phyloP scores from a whole-genome alignment of 2,797 vertebrate species.

The Acanthopagrus latus region DNA sequence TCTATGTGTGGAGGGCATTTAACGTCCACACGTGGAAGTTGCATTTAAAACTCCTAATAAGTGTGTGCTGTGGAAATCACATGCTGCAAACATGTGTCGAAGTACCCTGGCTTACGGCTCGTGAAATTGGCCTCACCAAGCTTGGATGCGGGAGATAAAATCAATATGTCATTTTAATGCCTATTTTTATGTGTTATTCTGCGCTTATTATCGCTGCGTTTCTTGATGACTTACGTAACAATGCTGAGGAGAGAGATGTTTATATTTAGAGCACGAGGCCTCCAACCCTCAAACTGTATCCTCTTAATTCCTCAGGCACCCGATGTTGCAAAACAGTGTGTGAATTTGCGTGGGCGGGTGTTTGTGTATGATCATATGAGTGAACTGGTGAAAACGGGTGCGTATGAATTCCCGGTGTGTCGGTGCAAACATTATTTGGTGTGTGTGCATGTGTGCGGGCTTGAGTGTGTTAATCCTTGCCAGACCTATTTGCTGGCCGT shows the following conservation, averaged over 20 bases:
- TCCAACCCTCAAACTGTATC: conserved; percentile 68
- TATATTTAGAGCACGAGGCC: conserved; percentile 65
- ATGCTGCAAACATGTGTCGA: conserved; percentile 23
- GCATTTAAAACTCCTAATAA: conserved; percentile 29
- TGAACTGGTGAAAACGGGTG: conserved; percentile 55
- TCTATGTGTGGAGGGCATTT: not conserved
- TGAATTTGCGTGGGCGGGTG: conserved; percentile 69
- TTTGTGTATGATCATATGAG: conserved; percentile 61
- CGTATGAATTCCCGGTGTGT: conserved; percentile 55
- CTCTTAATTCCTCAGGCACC: conserved; percentile 62
- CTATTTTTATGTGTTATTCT: conserved; percentile 7
- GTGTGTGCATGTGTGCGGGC: conserved; percentile 25
- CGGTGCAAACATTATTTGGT: conserved; percentile 36
- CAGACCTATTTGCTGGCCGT: conserved; percentile 61
- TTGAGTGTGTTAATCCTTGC: conserved; percentile 59
- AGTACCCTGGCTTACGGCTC: not conserved
- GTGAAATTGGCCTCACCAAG: not conserved
- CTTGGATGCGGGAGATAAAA: not conserved
- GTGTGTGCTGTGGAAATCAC: conserved; percentile 24
- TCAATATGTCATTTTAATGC: not conserved
- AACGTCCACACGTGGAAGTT: conserved; percentile 13
- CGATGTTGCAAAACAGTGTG: conserved; percentile 64
- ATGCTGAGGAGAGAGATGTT: conserved; percentile 49
- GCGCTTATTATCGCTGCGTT: not conserved
- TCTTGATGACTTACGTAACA: conserved; percentile 62